Evolutionary conservation across 2,888 invertebrate genomes (phyloP), one percentile per base, ranked within the genome.

Genomic region (Cistogaster globosa): DNA sequence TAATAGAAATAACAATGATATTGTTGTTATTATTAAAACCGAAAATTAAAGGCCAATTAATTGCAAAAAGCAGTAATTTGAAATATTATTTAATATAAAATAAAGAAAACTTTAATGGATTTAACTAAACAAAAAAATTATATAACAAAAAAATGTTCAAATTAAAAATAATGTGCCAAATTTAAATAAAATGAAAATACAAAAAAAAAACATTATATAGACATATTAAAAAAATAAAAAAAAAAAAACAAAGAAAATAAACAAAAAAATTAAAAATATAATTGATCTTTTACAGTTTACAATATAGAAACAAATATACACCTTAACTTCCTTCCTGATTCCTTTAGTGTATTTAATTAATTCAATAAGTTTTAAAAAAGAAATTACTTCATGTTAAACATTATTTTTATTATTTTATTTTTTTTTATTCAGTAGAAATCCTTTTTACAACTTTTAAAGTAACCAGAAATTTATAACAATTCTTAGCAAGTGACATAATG

Each of bases 121-220:
- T 74, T 53, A 68, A 69, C 74, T 68, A 68, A 55, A 16, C 6
- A 4, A 32, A 32, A 32, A 32, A 75, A 32, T 48, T 55, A 74
- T 9, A 57, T 60, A 48, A 51, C 36, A 48, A 76, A 63, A 65
- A 80, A 80, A 80, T 82, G 85, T 85, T 85, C 85, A 85, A 85
- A 85, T 82, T 82, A 51, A 81, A 80, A 81, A 82, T 85, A 78
- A 82, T 85, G 85, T 85, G 85, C 85, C 85, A 85, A 85, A 85
- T 85, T 85, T 82, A 82, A 78, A 72, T 20, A 71, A 18, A 53
- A 18, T 20, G 1, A 16, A 16, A 14, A 48, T 5, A 6, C 3
- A 14, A 16, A 55, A 45, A 65, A 36, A 32, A 38, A 55, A 63
- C 45, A 38, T 69, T 45, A 69, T 62, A 79, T 18, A 63, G 45